Percentiles rank a stretch among this genome's conserved stretches.
These are phyloP conservation scores for Dorcus hopei DNA, from an alignment of 2,888 invertebrate species.

Conservation along the genomic window DNA sequence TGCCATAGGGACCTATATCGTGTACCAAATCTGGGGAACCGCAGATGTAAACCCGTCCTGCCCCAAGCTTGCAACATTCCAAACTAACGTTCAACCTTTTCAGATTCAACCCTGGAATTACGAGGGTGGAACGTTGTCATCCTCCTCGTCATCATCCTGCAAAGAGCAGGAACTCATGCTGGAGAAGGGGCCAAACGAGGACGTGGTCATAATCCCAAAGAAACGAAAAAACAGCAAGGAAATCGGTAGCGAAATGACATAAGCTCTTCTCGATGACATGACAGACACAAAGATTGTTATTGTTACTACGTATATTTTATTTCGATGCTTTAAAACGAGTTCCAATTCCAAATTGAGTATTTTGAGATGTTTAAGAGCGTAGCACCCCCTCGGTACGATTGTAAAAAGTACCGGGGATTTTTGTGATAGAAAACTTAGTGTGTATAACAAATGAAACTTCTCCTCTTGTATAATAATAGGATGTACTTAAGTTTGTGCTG, in stretches of 20 bases:
- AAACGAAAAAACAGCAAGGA: slow-evolving; percentile 3
- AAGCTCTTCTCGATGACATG: too few relatives aligned
- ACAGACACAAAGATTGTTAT: too few relatives aligned
- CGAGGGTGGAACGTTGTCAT: slow-evolving; percentile 2
- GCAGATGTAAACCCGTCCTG: slow-evolving; percentile 52
- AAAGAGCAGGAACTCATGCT: slow-evolving; percentile 38
- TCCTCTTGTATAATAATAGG: too few relatives aligned
- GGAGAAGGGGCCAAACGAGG: slow-evolving; percentile 10
- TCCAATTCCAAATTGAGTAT: too few relatives aligned
- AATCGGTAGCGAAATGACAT: not conserved
- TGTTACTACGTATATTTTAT: too few relatives aligned
- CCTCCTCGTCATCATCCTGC: slow-evolving; percentile 31
- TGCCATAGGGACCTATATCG: slow-evolving; percentile 59
- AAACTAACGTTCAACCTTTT: slow-evolving; percentile 2
- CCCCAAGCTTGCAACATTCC: not conserved
- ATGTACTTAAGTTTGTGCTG: too few relatives aligned
- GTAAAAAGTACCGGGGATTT: too few relatives aligned
- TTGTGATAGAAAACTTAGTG: too few relatives aligned
- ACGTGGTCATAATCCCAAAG: slow-evolving; percentile 2
- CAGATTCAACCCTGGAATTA: slow-evolving; percentile 55
- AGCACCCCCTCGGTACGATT: too few relatives aligned
- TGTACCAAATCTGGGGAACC: slow-evolving; percentile 66
- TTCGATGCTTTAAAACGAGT: too few relatives aligned
- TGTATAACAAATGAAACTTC: too few relatives aligned
- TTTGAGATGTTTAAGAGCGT: too few relatives aligned